Evolutionary conservation across 2,113 vertebrate genomes (phyloP).

Genomic region (Antechinus flavipes): DNA sequence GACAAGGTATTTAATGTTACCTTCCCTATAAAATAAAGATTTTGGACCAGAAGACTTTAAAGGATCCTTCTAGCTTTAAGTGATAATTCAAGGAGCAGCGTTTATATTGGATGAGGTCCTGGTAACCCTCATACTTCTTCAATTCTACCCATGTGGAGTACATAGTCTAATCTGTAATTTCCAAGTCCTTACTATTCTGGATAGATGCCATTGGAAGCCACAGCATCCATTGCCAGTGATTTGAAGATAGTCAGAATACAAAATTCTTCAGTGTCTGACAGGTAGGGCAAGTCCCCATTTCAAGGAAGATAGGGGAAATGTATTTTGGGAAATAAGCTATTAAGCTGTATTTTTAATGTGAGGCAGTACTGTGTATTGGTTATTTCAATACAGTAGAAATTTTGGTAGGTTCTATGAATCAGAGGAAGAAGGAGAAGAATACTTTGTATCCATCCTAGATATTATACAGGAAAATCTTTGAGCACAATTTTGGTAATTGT

Average conservation of each 20-base stretch:
- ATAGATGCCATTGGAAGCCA: not conserved
- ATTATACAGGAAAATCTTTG: not conserved
- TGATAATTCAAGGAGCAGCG: not conserved
- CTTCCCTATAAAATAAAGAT: not conserved
- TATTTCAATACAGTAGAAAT: not conserved
- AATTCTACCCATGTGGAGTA: not conserved
- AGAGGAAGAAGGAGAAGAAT: not conserved
- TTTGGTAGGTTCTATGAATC: not conserved
- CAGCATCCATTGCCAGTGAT: not conserved
- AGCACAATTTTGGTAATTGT: not conserved
- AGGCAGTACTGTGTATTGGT: not conserved
- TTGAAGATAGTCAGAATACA: not conserved
- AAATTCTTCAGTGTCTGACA: not conserved
- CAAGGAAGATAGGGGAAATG: not conserved
- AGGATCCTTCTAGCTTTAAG: not conserved
- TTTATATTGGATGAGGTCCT: not conserved
- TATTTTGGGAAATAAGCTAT: not conserved
- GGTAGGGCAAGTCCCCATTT: not conserved
- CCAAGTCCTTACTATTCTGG: not conserved
- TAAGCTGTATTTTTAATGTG: not conserved
- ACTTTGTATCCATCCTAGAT: not conserved
- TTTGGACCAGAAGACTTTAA: not conserved
- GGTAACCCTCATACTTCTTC: not conserved
- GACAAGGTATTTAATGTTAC: not conserved
- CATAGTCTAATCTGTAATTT: not conserved